Evolutionary conservation across 2,888 invertebrate species (phyloP).

Genomic region (Cantharis nigra): DNA sequence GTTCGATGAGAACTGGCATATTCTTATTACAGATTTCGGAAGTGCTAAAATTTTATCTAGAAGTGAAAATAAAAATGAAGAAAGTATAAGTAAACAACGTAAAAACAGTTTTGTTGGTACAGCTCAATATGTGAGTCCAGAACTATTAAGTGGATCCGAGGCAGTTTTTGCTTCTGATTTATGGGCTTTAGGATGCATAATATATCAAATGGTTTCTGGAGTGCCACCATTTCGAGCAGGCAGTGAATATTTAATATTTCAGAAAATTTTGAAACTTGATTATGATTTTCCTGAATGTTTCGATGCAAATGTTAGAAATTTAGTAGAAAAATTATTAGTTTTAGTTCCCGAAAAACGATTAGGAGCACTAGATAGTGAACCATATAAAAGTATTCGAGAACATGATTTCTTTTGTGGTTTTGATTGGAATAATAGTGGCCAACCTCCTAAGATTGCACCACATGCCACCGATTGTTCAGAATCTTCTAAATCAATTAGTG

Average conservation of each 20-base stretch:
- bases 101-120: conserved; percentile 95
- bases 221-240: conserved; percentile 89
- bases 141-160: conserved; percentile 79
- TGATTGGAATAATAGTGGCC: conserved; percentile 81
- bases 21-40: conserved; percentile 96
- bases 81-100: conserved; percentile 59
- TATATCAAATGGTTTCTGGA: conserved; percentile 96
- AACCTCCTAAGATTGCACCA: conserved; percentile 73
- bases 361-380: conserved; percentile 76
- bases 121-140: conserved; percentile 98
- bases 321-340: conserved; percentile 84
- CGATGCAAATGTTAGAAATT: conserved; percentile 80
- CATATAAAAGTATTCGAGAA: conserved; percentile 80
- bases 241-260: conserved; percentile 94
- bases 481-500: conserved; percentile 57
- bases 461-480: conserved; percentile 67
- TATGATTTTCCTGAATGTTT: conserved; percentile 94
- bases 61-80: conserved; percentile 40
- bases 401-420: conserved; percentile 87
- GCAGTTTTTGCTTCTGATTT: conserved; percentile 83
- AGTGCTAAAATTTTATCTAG: conserved; percentile 38
- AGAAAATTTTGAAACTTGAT: conserved; percentile 89
- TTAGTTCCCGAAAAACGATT: conserved; percentile 79
- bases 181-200: conserved; percentile 96
- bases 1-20: conserved; percentile 93